Conservation (phyloP, 2,113 vertebrate genomes). For the Crotalus helleri region DNA sequence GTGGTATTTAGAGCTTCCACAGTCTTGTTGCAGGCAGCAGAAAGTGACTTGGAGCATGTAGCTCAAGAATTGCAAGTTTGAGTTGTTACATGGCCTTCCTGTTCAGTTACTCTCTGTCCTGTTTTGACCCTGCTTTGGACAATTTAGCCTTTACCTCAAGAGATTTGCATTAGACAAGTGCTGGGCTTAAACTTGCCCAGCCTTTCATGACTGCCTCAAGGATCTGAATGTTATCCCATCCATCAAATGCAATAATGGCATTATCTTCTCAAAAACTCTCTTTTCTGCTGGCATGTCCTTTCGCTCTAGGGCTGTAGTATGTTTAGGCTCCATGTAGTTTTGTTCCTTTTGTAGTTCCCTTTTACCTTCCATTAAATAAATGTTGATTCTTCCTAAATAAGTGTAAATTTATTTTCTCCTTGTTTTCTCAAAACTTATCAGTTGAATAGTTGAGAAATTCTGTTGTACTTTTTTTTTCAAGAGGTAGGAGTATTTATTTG, state of each 20-base stretch:
- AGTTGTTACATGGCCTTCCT: neutral
- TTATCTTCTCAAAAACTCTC: neutral
- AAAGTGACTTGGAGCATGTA: neutral
- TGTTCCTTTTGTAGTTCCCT: neutral
- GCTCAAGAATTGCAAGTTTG: neutral
- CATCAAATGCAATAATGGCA: neutral
- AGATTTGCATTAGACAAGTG: neutral
- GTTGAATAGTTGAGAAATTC: too few relatives aligned
- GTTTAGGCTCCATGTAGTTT: neutral
- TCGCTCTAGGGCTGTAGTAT: neutral
- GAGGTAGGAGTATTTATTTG: neutral
- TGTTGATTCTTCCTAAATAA: neutral
- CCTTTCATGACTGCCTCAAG: neutral
- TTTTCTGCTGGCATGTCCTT: neutral
- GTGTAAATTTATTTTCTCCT: neutral
- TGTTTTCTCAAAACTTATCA: neutral
- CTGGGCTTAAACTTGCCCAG: neutral
- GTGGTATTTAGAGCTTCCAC: neutral
- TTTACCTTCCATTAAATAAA: neutral
- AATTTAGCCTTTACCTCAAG: neutral
- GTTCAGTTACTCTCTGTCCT: neutral
- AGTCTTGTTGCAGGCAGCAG: neutral
- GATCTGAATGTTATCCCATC: neutral
- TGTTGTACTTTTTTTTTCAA: neutral
- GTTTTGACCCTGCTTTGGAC: neutral